A percentile compares a stretch with the other conserved stretches of the same genome.
These are phyloP conservation scores for Oxycera nigricornis DNA, from an alignment of 2,888 invertebrate genomes.

Conservation along the genomic window DNA sequence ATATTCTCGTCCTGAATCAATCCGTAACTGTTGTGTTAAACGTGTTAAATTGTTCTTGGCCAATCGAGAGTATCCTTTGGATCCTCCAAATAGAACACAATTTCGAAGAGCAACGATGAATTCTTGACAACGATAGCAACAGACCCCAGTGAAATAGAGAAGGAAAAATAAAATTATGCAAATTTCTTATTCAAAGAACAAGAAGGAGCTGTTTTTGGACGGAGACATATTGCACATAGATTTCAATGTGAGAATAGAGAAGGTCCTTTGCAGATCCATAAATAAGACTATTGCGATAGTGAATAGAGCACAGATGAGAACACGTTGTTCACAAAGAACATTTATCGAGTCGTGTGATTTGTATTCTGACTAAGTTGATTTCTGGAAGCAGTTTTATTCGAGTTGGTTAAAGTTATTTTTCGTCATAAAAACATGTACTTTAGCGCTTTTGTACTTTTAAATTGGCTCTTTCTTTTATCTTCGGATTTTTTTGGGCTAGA, in stretches of 20 bases:
- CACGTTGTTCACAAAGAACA: too few species aligned
- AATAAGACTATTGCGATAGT: too few species aligned
- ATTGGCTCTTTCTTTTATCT: too few species aligned
- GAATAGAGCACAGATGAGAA: too few species aligned
- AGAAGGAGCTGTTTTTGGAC: conserved; percentile 20
- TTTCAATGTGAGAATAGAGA: not conserved
- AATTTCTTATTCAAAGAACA: conserved; percentile 33
- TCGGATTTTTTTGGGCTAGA: too few species aligned
- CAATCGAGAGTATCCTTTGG: not conserved
- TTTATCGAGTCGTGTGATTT: too few species aligned
- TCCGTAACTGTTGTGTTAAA: conserved; percentile 8
- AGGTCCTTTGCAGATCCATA: not conserved
- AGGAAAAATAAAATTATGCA: conserved; percentile 38
- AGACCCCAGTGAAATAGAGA: not conserved
- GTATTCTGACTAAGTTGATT: too few species aligned
- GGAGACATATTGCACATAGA: conserved; percentile 11
- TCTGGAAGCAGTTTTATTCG: too few species aligned
- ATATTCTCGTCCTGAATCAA: conserved; percentile 1
- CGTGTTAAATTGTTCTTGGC: conserved; percentile 21
- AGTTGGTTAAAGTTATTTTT: too few species aligned
- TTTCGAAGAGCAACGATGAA: conserved; percentile 13
- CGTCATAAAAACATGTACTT: too few species aligned
- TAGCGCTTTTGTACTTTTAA: too few species aligned
- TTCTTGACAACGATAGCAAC: not conserved
- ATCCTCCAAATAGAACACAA: not conserved